These are phyloP conservation scores for Agrotis exclamationis DNA, from an alignment of 2,888 invertebrate genomes.

Conservation along the genomic window DNA sequence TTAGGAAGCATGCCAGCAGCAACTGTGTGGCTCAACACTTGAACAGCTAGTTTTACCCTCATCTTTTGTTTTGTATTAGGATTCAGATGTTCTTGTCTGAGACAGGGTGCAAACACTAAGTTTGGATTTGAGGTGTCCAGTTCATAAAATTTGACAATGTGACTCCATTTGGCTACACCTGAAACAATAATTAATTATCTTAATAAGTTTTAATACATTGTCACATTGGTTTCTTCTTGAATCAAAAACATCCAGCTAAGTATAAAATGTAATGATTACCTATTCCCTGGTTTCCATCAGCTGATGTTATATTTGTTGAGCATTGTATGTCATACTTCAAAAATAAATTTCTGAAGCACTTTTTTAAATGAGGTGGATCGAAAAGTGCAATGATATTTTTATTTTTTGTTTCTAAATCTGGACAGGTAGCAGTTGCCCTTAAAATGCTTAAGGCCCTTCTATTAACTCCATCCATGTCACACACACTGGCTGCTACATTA, in stretches of 20 bases:
- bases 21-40: constrained; percentile 8
- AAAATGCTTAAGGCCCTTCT: constrained; percentile 6
- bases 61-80: constrained; percentile 1
- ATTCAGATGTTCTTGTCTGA: constrained; percentile 10
- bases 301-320: constrained; percentile 10
- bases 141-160: background rate
- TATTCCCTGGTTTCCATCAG: constrained; percentile 6
- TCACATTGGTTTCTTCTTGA: background rate
- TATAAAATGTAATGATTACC: constrained; percentile 3
- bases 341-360: constrained; percentile 11
- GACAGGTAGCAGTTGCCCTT: constrained; percentile 2
- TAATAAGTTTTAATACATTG: background rate
- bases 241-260: background rate
- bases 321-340: constrained; percentile 6
- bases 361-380: constrained; percentile 1
- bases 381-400: background rate
- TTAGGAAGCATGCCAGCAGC: background rate
- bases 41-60: constrained; percentile 7
- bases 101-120: constrained; percentile 5
- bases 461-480: constrained; percentile 11
- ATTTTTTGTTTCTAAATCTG: too few species aligned
- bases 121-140: constrained; percentile 7
- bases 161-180: constrained; percentile 15
- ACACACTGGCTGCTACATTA: constrained; percentile 8
- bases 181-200: background rate